Evolutionary conservation across 2,797 vertebrate genomes (phyloP).

Genomic region (Enoplosus armatus): DNA sequence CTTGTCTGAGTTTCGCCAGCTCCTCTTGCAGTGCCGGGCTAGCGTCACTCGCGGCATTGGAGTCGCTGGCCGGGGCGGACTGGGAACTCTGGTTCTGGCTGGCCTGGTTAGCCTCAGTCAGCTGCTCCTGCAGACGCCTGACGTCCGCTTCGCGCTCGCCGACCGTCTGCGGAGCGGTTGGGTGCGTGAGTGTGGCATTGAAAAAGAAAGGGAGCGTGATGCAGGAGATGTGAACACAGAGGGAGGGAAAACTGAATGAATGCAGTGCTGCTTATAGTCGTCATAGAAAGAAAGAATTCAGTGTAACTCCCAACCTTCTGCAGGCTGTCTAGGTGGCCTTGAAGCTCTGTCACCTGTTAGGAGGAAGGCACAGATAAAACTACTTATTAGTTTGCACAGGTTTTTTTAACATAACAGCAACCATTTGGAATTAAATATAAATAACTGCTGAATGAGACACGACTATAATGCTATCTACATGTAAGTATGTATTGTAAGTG

Average conservation of each 20-base stretch:
- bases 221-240: neutral
- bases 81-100: constrained; percentile 60
- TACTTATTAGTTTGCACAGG: neutral
- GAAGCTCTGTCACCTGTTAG: constrained; percentile 83
- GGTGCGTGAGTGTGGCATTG: neutral
- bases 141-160: constrained; percentile 89
- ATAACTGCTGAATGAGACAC: too few relatives aligned
- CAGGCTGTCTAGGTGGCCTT: constrained; percentile 86
- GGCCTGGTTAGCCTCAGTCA: constrained; percentile 72
- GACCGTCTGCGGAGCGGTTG: constrained; percentile 76
- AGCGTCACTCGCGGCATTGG: constrained; percentile 29
- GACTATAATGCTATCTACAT: neutral
- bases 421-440: too few relatives aligned
- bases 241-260: too few relatives aligned
- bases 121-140: constrained; percentile 90
- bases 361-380: neutral
- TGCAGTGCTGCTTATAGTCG: neutral
- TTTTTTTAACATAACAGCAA: neutral
- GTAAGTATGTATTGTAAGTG: neutral
- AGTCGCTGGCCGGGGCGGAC: constrained; percentile 50
- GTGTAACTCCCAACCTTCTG: constrained; percentile 86
- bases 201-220: neutral
- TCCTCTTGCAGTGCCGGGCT: constrained; percentile 86
- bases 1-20: constrained; percentile 88
- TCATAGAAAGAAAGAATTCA: neutral